Conservation (phyloP, 1,140 invertebrate genomes). For the Neodiprion lecontei region DNA sequence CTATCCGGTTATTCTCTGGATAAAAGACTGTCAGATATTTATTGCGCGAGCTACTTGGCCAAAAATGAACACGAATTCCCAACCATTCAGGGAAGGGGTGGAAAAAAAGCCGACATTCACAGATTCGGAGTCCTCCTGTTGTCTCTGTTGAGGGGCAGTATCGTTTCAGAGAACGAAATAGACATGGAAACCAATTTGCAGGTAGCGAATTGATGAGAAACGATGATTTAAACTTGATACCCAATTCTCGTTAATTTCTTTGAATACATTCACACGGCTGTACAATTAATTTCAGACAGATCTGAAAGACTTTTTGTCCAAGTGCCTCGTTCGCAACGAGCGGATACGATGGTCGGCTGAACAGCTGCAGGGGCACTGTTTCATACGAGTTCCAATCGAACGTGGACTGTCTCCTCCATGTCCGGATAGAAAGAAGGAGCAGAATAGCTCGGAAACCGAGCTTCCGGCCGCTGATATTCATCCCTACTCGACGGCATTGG, state of each 20-base stretch:
- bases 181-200: constrained; percentile 58
- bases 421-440: constrained; percentile 36
- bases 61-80: constrained; percentile 57
- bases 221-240: background rate
- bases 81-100: constrained; percentile 66
- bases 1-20: constrained; percentile 78
- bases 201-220: constrained; percentile 26
- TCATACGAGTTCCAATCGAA: constrained; percentile 51
- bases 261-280: constrained; percentile 9
- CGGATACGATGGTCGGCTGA: constrained; percentile 72
- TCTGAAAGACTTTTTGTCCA: constrained; percentile 75
- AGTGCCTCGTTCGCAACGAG: constrained; percentile 72
- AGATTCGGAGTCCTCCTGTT: constrained; percentile 70
- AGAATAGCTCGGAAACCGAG: constrained; percentile 46
- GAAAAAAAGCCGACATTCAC: constrained; percentile 77
- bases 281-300: constrained; percentile 51
- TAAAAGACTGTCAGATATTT: constrained; percentile 67
- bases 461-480: constrained; percentile 47
- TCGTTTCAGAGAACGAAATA: constrained; percentile 59
- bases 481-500: constrained; percentile 43
- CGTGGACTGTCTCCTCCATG: constrained; percentile 40
- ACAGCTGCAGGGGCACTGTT: constrained; percentile 67
- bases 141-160: constrained; percentile 63
- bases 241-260: constrained; percentile 7
- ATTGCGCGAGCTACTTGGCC: constrained; percentile 42